Evolutionary conservation across 1,140 invertebrate genomes (phyloP).

Genomic region (Drosophila sp.): DNA sequence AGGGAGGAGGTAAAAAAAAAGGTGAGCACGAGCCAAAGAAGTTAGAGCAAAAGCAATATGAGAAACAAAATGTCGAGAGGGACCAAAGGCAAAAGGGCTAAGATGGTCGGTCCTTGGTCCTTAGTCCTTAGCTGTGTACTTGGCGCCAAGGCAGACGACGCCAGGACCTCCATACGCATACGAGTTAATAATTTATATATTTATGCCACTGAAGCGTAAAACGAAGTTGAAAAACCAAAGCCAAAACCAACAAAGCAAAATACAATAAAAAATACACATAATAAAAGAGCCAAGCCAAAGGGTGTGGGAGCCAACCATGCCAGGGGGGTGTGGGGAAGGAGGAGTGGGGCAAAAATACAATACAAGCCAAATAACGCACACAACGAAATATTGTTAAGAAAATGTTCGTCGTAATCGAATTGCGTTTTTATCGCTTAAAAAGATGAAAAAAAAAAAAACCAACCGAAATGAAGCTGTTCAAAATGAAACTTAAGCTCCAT

Average conservation of each 20-base stretch:
- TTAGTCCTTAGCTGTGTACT: slow-evolving; percentile 22
- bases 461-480: neutral
- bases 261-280: slow-evolving; percentile 81
- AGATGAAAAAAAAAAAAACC: neutral
- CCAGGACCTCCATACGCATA: slow-evolving; percentile 44
- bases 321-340: no score
- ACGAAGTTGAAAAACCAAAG: slow-evolving; percentile 80
- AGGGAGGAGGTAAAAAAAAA: slow-evolving; percentile 26
- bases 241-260: slow-evolving; percentile 74
- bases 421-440: slow-evolving; percentile 11
- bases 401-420: slow-evolving; percentile 5
- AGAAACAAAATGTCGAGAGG: slow-evolving; percentile 1
- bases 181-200: slow-evolving; percentile 81
- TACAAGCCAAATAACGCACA: slow-evolving; percentile 2
- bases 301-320: neutral
- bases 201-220: slow-evolving; percentile 79
- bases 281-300: slow-evolving; percentile 59
- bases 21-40: slow-evolving; percentile 31
- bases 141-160: slow-evolving; percentile 46
- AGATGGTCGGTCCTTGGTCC: slow-evolving; percentile 36
- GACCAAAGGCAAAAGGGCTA: slow-evolving; percentile 54
- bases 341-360: neutral
- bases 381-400: slow-evolving; percentile 5
- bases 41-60: slow-evolving; percentile 20
- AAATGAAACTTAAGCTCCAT: slow-evolving; percentile 10